Base-by-base conservation (phyloP, 2,113 vertebrate genomes). In the human (Homo sapiens) region DNA sequence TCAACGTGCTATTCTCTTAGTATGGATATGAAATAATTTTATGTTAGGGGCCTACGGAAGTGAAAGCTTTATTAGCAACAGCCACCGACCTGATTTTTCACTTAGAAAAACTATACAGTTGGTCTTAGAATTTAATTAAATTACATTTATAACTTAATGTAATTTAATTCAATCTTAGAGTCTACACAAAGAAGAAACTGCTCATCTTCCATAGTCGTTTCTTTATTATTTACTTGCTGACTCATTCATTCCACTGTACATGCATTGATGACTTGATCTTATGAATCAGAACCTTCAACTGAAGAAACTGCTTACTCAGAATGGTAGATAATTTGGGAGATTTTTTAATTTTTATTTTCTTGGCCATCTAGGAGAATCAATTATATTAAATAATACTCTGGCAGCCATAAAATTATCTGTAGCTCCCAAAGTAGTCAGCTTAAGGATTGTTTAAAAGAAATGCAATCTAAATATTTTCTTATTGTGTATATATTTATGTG, bases 351-450 rank as follows among this genome's bases (percentile, higher is more conserved):
- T 96, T 23, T 38, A 48, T 94, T 88, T 61, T 40, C 8, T 93
- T 81, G 38, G 17, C 12, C 30, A 61, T 70, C 6, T 84, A 22
- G 32, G 38, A 80, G 11, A 80, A 93, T 17, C 18, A 91, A 30
- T 78, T 64, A 72, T 93, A 85, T 23, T 76, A 79, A 48, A 30
- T 76, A 78, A 87, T 83, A 93, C 93, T 72, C 68, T 96, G 43
- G 32, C 43, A 94, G 8, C 2, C 50, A 48, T 84, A 80, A 83
- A 79, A 43, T 30, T 83, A 35, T 45, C 27, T 82, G 2, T 50
- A 76, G 8, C 6, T 40, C 23, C 64, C 59, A 27, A 48, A 83
- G 38, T 75, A 14, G 43, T 72, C 38, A 80, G 18, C n/a, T 38
- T 61, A 85, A 91, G 59, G 6, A 88, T 32, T 0, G 4, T 73